Percentiles rank a stretch among this genome's conserved stretches.
phyloP scores from a whole-genome alignment of 2,797 vertebrate genomes.

The Eleutherodactylus coqui region DNA sequence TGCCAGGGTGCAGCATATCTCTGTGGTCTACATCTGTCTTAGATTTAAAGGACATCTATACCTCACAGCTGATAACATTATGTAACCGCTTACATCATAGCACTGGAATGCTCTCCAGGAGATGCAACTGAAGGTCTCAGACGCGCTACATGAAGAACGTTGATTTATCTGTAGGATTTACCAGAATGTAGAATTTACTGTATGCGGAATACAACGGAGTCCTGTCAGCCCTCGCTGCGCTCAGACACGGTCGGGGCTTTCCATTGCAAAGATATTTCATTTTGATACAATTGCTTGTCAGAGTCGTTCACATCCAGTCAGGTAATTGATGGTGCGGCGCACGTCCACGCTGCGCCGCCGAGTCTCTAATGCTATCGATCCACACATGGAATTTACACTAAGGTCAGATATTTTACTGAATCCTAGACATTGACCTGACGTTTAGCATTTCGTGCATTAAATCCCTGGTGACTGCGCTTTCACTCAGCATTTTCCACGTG shows the following conservation, averaged over 20 bases:
- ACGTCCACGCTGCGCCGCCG: background rate
- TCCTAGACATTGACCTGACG: background rate
- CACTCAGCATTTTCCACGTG: background rate
- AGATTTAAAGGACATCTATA: constrained; percentile 24
- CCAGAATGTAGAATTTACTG: background rate
- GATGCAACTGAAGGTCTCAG: background rate
- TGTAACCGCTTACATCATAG: background rate
- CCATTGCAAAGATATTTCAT: background rate
- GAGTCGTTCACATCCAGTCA: background rate
- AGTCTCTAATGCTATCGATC: constrained; percentile 4
- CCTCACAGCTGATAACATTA: constrained; percentile 2
- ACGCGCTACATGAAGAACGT: background rate
- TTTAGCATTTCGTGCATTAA: background rate
- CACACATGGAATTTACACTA: background rate
- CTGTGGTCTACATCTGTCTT: background rate
- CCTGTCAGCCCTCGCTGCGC: background rate
- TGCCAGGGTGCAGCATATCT: background rate
- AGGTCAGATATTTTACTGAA: background rate
- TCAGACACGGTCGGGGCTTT: background rate
- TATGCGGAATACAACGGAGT: background rate
- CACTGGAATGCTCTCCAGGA: constrained; percentile 18
- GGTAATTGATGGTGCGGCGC: background rate
- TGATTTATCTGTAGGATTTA: background rate
- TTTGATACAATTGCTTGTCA: constrained; percentile 3
- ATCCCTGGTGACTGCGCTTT: background rate